These are phyloP conservation scores for Pomatostomus ruficeps DNA, from an alignment of 2,113 vertebrate species.

Conservation along the genomic window DNA sequence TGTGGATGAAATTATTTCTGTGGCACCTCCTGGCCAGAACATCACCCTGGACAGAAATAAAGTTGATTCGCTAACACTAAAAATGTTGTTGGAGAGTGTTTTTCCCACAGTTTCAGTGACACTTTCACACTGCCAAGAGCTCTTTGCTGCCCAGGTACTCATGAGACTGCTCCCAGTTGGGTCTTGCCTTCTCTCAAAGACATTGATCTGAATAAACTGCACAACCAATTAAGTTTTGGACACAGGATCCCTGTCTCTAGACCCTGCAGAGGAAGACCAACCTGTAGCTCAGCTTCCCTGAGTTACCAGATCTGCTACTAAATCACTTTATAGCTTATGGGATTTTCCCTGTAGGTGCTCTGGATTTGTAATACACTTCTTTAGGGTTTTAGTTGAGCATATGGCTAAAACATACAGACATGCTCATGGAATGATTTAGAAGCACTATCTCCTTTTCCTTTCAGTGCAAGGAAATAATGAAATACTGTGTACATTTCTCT, in stretches of 20 bases:
- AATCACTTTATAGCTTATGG: background rate
- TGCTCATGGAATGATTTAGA: background rate
- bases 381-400: background rate
- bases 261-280: background rate
- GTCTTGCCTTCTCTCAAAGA: background rate
- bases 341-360: background rate
- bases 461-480: background rate
- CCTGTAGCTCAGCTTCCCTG: background rate
- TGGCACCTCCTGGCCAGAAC: no score
- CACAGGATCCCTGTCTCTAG: background rate
- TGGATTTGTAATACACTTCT: background rate
- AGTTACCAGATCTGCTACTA: background rate
- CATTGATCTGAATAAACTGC: background rate
- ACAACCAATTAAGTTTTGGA: background rate
- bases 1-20: no score
- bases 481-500: background rate
- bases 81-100: no score
- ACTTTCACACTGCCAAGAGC: background rate
- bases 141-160: background rate
- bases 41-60: no score
- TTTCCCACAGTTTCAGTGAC: no score
- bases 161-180: background rate
- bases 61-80: no score
- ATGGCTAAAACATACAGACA: background rate
- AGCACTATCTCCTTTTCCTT: background rate